A percentile compares a stretch with the other conserved stretches of the same genome.
Evolutionary conservation across 1,140 invertebrate species (phyloP).

Genomic region (Trichoplusia ni): DNA sequence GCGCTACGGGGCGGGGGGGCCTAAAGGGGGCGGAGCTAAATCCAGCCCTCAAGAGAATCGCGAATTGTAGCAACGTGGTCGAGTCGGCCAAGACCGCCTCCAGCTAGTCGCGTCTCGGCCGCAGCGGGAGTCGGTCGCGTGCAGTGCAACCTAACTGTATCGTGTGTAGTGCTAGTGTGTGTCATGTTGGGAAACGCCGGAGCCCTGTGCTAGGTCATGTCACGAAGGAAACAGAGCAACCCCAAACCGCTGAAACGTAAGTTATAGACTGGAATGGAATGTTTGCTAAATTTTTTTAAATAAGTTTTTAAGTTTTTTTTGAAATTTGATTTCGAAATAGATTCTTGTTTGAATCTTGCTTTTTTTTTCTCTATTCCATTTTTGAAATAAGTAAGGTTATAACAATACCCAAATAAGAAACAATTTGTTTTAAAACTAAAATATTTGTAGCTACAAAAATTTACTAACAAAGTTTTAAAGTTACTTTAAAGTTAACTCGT

Average conservation of each 20-base stretch:
- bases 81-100: slow-evolving; percentile 43
- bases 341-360: not conserved
- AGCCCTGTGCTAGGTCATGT: slow-evolving; percentile 78
- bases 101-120: slow-evolving; percentile 52
- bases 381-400: too few relatives aligned
- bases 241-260: slow-evolving; percentile 84
- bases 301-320: not conserved
- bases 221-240: slow-evolving; percentile 84
- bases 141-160: slow-evolving; percentile 31
- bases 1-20: slow-evolving; percentile 41
- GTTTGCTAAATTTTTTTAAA: not conserved
- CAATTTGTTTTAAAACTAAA: too few relatives aligned
- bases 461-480: too few relatives aligned
- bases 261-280: slow-evolving; percentile 38
- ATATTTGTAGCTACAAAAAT: too few relatives aligned
- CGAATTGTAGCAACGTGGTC: slow-evolving; percentile 47
- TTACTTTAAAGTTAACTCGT: too few relatives aligned
- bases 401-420: too few relatives aligned
- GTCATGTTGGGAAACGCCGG: slow-evolving; percentile 61
- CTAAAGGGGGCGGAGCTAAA: slow-evolving; percentile 51
- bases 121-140: slow-evolving; percentile 40
- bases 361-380: too few relatives aligned
- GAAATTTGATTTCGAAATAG: not conserved
- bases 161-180: slow-evolving; percentile 63
- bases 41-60: slow-evolving; percentile 52